Evolutionary conservation across 2,888 invertebrate species (phyloP).

Genomic region (Spilosoma lubricipeda): DNA sequence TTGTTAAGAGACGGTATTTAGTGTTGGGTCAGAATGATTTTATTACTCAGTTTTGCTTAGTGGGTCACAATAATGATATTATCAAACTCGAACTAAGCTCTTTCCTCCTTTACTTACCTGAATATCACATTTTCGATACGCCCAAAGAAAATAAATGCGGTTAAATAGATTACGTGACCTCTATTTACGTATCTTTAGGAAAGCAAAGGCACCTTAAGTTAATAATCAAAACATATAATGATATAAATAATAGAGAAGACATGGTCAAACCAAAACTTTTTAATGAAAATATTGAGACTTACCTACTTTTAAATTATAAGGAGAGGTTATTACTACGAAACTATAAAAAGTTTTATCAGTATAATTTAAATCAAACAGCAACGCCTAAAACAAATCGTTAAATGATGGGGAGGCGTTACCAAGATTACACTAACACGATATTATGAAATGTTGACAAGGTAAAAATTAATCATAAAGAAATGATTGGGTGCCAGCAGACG

Average conservation of each 20-base stretch:
- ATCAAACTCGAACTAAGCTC: slow-evolving; percentile 58
- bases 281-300: background rate
- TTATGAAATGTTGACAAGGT: slow-evolving; percentile 72
- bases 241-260: background rate
- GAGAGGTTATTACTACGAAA: background rate
- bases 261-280: background rate
- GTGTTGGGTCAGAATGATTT: slow-evolving; percentile 64
- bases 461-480: slow-evolving; percentile 74
- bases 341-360: slow-evolving; percentile 42
- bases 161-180: slow-evolving; percentile 17
- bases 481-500: slow-evolving; percentile 55
- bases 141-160: slow-evolving; percentile 22
- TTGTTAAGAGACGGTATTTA: slow-evolving; percentile 63
- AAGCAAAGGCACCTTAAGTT: background rate
- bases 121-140: slow-evolving; percentile 48
- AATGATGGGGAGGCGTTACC: slow-evolving; percentile 75
- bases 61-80: slow-evolving; percentile 66
- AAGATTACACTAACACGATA: slow-evolving; percentile 66
- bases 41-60: slow-evolving; percentile 70
- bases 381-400: slow-evolving; percentile 60
- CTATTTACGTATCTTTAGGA: slow-evolving; percentile 10
- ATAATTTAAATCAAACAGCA: slow-evolving; percentile 58
- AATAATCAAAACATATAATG: background rate
- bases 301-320: background rate
- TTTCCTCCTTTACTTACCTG: slow-evolving; percentile 49